These are phyloP conservation scores for Mesaphorura yosii DNA, from an alignment of 1,140 invertebrate species.

Conservation along the genomic window DNA sequence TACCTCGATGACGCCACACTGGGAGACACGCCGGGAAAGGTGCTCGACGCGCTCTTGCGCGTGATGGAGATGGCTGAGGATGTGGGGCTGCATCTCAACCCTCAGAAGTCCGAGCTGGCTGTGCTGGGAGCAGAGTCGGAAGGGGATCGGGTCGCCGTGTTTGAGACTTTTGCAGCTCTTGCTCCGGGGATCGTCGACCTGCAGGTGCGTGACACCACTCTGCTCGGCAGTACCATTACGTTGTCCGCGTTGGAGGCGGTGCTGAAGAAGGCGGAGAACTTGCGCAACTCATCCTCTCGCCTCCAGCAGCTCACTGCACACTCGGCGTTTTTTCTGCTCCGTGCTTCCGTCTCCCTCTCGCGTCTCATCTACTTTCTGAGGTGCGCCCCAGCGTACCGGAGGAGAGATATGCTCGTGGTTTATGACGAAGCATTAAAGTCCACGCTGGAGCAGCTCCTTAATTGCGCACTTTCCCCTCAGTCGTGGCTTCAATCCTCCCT, in stretches of 20 bases:
- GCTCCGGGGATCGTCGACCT: too few species aligned
- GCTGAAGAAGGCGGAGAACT: too few species aligned
- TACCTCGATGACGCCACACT: slow-evolving; percentile 4
- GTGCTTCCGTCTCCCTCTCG: too few species aligned
- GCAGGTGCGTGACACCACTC: too few species aligned
- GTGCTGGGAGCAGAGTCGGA: not conserved
- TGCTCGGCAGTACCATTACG: too few species aligned
- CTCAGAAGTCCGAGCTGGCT: not conserved
- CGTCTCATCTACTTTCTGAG: not conserved
- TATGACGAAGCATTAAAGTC: not conserved
- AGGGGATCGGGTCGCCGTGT: too few species aligned
- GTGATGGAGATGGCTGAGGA: not conserved
- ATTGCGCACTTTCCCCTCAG: not conserved
- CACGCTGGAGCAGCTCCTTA: not conserved
- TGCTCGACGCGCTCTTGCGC: not conserved
- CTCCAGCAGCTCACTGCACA: too few species aligned
- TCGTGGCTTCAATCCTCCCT: not conserved
- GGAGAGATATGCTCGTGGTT: not conserved
- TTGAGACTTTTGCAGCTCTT: too few species aligned
- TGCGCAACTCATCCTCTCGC: too few species aligned
- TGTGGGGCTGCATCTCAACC: not conserved
- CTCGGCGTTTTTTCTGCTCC: too few species aligned
- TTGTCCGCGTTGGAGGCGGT: too few species aligned
- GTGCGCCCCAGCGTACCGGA: not conserved
- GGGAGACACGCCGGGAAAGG: not conserved